These are phyloP conservation scores for Mactra quadrangularis DNA, from an alignment of 1,140 invertebrate species.

Conservation along the genomic window DNA sequence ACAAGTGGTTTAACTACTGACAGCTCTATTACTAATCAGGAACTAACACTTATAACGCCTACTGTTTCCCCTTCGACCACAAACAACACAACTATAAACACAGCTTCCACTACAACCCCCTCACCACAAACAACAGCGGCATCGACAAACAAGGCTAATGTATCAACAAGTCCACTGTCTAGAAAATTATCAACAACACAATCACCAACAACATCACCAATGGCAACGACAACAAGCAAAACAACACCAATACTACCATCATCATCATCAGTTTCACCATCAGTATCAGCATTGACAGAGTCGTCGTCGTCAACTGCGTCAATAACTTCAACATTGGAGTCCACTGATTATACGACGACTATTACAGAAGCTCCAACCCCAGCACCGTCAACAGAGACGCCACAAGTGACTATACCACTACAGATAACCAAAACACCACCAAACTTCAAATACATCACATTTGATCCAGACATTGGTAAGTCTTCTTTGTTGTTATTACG, in stretches of 20 bases:
- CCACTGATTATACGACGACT: background rate
- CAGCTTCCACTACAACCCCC: too few species aligned
- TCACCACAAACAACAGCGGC: too few species aligned
- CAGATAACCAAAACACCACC: background rate
- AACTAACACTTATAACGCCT: too few species aligned
- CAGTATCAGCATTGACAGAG: conserved; percentile 27
- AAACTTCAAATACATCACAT: too few species aligned
- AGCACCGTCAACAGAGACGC: too few species aligned
- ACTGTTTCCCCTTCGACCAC: too few species aligned
- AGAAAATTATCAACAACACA: conserved; percentile 3
- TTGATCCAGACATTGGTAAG: background rate
- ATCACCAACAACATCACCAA: conserved; percentile 2
- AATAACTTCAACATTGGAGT: background rate
- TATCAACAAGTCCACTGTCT: background rate
- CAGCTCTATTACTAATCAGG: too few species aligned
- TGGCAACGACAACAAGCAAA: conserved; percentile 14
- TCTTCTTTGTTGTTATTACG: conserved; percentile 11
- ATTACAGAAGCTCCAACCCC: background rate
- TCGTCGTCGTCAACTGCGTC: background rate
- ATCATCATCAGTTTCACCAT: conserved; percentile 6
- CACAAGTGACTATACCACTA: background rate
- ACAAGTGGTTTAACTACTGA: too few species aligned
- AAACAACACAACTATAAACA: too few species aligned
- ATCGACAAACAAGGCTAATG: too few species aligned
- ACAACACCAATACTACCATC: conserved; percentile 16